Evolutionary conservation across 2,113 vertebrate genomes (phyloP).

Genomic region (Rousettus leschenaultii): DNA sequence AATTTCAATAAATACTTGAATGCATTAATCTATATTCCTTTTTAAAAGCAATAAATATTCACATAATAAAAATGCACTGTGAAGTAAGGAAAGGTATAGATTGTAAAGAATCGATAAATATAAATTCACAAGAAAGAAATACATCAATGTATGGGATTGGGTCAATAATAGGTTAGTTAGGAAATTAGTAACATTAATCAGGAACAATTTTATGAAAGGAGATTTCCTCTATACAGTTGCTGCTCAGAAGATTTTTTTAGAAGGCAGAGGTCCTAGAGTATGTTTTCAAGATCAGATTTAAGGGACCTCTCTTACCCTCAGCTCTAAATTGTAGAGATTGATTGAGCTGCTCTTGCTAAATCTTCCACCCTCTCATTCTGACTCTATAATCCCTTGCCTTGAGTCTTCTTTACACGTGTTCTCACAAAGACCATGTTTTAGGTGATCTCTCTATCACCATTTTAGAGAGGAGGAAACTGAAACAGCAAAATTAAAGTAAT

Average conservation of each 20-base stretch:
- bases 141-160: not conserved
- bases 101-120: not conserved
- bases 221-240: not conserved
- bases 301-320: not conserved
- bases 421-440: not conserved
- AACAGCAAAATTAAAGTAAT: not conserved
- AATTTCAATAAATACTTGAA: not conserved
- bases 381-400: not conserved
- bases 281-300: not conserved
- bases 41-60: slow-evolving; percentile 1
- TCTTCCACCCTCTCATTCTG: not conserved
- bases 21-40: not conserved
- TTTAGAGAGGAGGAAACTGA: not conserved
- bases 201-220: not conserved
- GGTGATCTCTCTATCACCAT: not conserved
- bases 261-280: not conserved
- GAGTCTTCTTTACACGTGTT: not conserved
- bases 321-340: not conserved
- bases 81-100: not conserved
- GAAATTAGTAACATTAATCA: not conserved
- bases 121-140: not conserved
- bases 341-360: not conserved
- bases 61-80: not conserved
- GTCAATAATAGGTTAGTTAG: not conserved
- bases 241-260: not conserved